Conservation (phyloP, 2,797 vertebrate genomes). For the Cirrhinus mrigala region DNA sequence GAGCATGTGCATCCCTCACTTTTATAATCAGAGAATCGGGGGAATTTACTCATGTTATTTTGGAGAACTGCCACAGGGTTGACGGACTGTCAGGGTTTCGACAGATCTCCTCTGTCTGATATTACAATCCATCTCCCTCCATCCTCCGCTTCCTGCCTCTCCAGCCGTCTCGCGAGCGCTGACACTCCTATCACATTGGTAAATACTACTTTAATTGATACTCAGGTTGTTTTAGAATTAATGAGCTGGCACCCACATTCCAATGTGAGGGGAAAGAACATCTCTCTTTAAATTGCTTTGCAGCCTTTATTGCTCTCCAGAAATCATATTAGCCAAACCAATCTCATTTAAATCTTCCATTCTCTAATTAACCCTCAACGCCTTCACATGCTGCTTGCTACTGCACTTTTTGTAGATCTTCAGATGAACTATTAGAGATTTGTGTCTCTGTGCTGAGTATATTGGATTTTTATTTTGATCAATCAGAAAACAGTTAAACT, state of each 20-base stretch:
- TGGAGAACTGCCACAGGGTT: conserved; percentile 52
- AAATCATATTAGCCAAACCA: conserved; percentile 77
- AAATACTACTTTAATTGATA: conserved; percentile 78
- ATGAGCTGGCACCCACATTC: conserved; percentile 72
- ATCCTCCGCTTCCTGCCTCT: conserved; percentile 27
- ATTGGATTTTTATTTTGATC: conserved; percentile 33
- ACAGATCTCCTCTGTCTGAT: conserved; percentile 55
- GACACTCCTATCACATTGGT: conserved; percentile 73
- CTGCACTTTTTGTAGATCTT: conserved; percentile 25
- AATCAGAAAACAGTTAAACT: conserved; percentile 29
- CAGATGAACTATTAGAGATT: background rate
- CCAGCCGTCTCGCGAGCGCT: conserved; percentile 27
- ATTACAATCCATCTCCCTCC: conserved; percentile 61
- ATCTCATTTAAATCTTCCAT: conserved; percentile 73
- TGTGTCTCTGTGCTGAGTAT: conserved; percentile 7
- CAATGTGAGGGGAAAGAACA: conserved; percentile 68
- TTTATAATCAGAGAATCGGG: conserved; percentile 57
- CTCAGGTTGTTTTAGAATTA: conserved; percentile 75
- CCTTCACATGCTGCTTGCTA: conserved; percentile 35
- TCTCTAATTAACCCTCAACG: conserved; percentile 71
- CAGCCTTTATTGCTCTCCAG: conserved; percentile 69
- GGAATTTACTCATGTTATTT: conserved; percentile 59
- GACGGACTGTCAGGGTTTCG: conserved; percentile 50
- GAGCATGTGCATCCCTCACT: conserved; percentile 39
- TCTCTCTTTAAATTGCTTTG: conserved; percentile 73